Evolutionary conservation across 2,797 vertebrate genomes (phyloP), one percentile per base, ranked within the genome.

Genomic region (Hypotaenidia okinawae): DNA sequence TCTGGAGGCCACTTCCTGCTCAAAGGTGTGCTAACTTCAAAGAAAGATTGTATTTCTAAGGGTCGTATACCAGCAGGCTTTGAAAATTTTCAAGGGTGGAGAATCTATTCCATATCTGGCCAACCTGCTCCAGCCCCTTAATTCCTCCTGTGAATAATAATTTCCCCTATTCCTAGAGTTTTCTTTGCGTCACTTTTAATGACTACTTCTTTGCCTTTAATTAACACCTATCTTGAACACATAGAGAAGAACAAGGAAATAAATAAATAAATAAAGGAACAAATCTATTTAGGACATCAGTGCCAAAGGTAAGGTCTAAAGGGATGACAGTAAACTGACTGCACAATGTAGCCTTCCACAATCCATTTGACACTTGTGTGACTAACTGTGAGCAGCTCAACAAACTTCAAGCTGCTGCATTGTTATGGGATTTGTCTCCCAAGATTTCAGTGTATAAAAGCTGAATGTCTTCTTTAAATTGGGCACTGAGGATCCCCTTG

Each of bases 311-410:
- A 69, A 77, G 10, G 19, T 84, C 55, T 90, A 10, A 83, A 91
- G 61, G 89, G 91, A 72, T 87, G 91, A 89, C 93, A 95, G 64
- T 61, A 91, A 94, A 91, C 78, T 92, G 86, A 87, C 77, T 91
- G 84, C 68, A 91, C 49, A 89, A 58, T 49, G 43, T 87, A 77
- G n/a, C 39, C 52, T 87, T 89, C 30, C 85, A 49, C 64, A 92
- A 95, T 72, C 61, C 39, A 24, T 84, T 91, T 91, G 76, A 79
- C 89, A 84, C 43, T 94, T 41, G 14, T 43, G 62, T 62, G 82
- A 84, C 79, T 83, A 81, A 91, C 61, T 93, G 75, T 41, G 66
- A 51, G 41, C 58, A 86, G 66, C 68, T 10, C 79, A 74, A 39
- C n/a, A 80, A 74, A 59, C 30, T 67, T 63, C 33, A 75, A 87